Base-by-base conservation (phyloP, 2,113 vertebrate genomes). In the Paraplagusia blochii region DNA sequence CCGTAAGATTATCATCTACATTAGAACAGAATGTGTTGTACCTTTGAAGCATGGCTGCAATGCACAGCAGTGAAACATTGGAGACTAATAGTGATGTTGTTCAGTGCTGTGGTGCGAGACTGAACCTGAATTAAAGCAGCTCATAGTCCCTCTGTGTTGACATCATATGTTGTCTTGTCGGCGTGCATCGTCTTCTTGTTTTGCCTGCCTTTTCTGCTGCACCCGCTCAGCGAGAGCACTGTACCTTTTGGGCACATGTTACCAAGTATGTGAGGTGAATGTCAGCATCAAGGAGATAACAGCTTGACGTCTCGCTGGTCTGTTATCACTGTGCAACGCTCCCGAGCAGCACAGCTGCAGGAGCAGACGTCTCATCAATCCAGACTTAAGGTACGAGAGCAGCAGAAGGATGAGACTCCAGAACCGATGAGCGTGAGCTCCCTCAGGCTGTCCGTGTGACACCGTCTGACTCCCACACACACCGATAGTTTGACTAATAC, bases 241-340 rank as follows among this genome's bases (percentile, higher is more conserved):
- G 66, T 61, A 63, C 62, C 70, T 80, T 69, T 70, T 74, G 76
- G 76, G 69, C 70, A 72, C 69, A 67, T 76, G 79, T 74, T 82
- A 59, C 59, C 65, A 62, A 75, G 71, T 64, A 74, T 81, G 70
- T 66, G 69, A 85, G 79, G 81, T 72, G 81, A 78, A 82, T 84
- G 85, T 88, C 78, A 70, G 76, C 70, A 75, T 87, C 81, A 79
- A 72, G 73, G 74, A 80, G 82, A 84, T 80, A 86, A 82, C 82
- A 77, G 83, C 74, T 69, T 79, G 80, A 86, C 44, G 71, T 78
- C 65, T 70, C 19, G 61, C 63, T 62, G 66, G 61, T 65, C 66
- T 79, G 63, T 86, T 88, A 86, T 87, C 79, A 64, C 67, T 44
- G 38, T 65, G 65, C 58, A 52, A 51, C 12, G 68, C 84, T 82